Evolutionary conservation across 2,888 invertebrate genomes (phyloP).

Genomic region (Drosophila pegasa): DNA sequence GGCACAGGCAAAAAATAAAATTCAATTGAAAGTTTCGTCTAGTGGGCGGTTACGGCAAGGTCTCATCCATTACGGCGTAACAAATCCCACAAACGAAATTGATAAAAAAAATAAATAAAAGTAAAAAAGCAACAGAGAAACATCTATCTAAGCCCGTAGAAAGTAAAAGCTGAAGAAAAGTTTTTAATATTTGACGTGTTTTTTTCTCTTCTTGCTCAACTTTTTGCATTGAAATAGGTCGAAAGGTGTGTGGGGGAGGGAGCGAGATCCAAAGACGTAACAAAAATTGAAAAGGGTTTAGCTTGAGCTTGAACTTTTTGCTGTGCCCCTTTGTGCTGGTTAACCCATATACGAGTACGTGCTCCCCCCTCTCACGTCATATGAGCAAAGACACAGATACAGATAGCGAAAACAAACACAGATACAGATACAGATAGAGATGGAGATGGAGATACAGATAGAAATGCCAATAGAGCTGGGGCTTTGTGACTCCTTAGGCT

Average conservation of each 20-base stretch:
- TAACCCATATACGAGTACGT: slow-evolving; percentile 59
- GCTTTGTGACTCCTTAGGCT: slow-evolving; percentile 39
- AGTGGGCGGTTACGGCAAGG: slow-evolving; percentile 63
- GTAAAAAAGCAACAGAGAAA: slow-evolving; percentile 8
- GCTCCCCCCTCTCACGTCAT: slow-evolving; percentile 29
- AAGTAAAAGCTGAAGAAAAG: slow-evolving; percentile 75
- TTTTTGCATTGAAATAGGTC: slow-evolving; percentile 60
- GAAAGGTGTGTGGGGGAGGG: slow-evolving; percentile 13
- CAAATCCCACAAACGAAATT: slow-evolving; percentile 82
- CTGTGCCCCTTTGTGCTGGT: slow-evolving; percentile 38
- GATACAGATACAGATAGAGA: slow-evolving; percentile 6
- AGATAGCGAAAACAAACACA: slow-evolving; percentile 8
- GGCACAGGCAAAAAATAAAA: slow-evolving; percentile 41
- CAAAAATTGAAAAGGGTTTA: slow-evolving; percentile 82
- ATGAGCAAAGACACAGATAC: slow-evolving; percentile 33
- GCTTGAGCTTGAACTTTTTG: slow-evolving; percentile 74
- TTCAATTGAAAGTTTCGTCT: slow-evolving; percentile 83
- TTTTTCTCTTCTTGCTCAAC: slow-evolving; percentile 45
- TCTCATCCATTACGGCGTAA: slow-evolving; percentile 73
- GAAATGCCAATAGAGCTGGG: slow-evolving; percentile 9
- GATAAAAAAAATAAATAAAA: slow-evolving; percentile 58
- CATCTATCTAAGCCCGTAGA: slow-evolving; percentile 54
- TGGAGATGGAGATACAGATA: slow-evolving; percentile 5
- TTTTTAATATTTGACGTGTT: slow-evolving; percentile 78
- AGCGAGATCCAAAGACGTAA: slow-evolving; percentile 13